Base-by-base conservation (phyloP, 2,113 vertebrate species). In the Esox niger region DNA sequence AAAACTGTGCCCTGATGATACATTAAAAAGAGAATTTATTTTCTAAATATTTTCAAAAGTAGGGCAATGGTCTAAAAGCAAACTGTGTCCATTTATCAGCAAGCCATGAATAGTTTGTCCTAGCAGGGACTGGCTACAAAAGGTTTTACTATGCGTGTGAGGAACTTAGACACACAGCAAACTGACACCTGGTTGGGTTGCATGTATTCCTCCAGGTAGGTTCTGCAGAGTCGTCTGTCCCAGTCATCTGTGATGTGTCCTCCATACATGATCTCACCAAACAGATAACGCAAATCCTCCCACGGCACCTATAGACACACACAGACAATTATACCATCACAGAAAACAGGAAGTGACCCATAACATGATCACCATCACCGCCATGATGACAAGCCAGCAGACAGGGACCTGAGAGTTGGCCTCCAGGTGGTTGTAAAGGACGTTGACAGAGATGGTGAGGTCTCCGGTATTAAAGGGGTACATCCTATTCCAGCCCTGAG, bases 251-350 rank as follows among this genome's bases (percentile, higher is more conserved):
- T 94, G 80, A 94, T 93, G 84, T 94, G 93, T 73, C 93, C 91
- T 52, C 91, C 91, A n/a, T 92, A 93, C 92, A 93, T 94, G 66
- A 94, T 93, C 80, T 93, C 92, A 3, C 91, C 93, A 87, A 94
- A 93, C 58, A 94, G 86, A 77, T 93, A 93, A 20, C 87, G 86
- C 47, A 94, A 88, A 71, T 94, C 92, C 80, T 94, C 93, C 91
- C 91, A 93, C 0, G 93, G 92, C 61, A 93, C 91, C 91, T 92
- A 69, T 66, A n/a, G n/a, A 69, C 26, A 43, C 26, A 63, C 43
- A 66, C 23, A 20, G 21, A 66, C 32, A 27, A 77, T 20, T 60
- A 64, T 57, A 66, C 32, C 27, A 77, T 20, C 62, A 64, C 58
- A 29, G 27, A 55, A 20, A 33, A 25, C 20, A 38, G 23, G 3